phyloP scores from a whole-genome alignment of 2,797 vertebrate genomes.

The Crenuchus spilurus region DNA sequence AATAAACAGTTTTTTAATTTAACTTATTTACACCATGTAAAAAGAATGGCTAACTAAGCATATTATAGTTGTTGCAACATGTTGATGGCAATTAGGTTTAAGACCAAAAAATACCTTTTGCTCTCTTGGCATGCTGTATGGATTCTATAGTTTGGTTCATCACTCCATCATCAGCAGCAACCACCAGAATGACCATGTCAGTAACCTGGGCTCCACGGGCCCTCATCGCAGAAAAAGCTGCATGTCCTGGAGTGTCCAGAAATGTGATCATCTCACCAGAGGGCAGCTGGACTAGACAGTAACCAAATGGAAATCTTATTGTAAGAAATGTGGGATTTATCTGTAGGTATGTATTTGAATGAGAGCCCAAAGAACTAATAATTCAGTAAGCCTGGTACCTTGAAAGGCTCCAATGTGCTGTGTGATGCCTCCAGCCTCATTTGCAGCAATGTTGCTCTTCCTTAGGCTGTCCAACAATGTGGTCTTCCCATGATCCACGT shows the following conservation, averaged over 20 bases:
- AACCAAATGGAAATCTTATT: background rate
- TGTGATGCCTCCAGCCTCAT: conserved; percentile 93
- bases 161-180: conserved; percentile 94
- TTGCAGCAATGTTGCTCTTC: conserved; percentile 85
- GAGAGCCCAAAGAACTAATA: too few species aligned
- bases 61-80: background rate
- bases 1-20: too few species aligned
- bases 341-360: too few species aligned
- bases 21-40: background rate
- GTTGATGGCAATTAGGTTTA: background rate
- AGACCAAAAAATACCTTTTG: conserved; percentile 75
- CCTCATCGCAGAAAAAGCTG: conserved; percentile 93
- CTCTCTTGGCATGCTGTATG: conserved; percentile 86
- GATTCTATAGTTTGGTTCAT: conserved; percentile 95
- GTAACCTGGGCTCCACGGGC: conserved; percentile 89
- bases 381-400: conserved; percentile 70
- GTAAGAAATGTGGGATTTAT: too few species aligned
- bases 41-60: background rate
- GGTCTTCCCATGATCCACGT: conserved; percentile 96
- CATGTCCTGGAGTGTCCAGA: conserved; percentile 95
- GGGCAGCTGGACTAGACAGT: conserved; percentile 77
- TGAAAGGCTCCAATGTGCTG: conserved; percentile 96
- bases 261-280: conserved; percentile 93
- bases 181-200: conserved; percentile 90
- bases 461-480: conserved; percentile 91